These are phyloP conservation scores for Ischnus inquisitorius DNA, from an alignment of 2,888 invertebrate genomes.

Conservation along the genomic window DNA sequence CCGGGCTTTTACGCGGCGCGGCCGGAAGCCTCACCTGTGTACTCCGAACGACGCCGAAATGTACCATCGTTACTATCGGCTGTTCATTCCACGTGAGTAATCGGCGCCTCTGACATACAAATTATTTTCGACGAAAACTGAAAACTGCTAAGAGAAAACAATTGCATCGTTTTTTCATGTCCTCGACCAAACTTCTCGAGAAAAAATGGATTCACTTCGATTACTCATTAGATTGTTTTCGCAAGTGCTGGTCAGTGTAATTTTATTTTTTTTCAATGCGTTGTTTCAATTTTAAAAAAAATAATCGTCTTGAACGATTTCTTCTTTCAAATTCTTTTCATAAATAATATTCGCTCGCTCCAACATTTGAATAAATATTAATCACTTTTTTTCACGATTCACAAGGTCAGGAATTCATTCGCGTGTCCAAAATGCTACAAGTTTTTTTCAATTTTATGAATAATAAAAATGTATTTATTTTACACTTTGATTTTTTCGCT, in stretches of 20 bases:
- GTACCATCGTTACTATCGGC: slow-evolving; percentile 68
- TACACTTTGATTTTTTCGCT: no score
- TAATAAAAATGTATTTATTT: no score
- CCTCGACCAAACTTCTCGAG: no score
- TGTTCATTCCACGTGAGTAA: slow-evolving; percentile 72
- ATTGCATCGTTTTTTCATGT: not conserved
- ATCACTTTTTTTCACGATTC: no score
- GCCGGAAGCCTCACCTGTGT: slow-evolving; percentile 49
- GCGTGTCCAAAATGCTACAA: no score
- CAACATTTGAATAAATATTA: not conserved
- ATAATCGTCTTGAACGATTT: not conserved
- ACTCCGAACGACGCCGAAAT: slow-evolving; percentile 53
- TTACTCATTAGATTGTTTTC: not conserved
- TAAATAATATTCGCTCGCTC: slow-evolving; percentile 6
- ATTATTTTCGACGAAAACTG: no score
- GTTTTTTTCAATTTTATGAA: no score
- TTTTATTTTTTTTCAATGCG: not conserved
- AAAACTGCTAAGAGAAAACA: not conserved
- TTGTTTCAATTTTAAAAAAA: not conserved
- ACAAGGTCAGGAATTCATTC: no score
- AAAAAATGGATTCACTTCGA: not conserved
- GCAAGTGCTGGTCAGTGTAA: no score
- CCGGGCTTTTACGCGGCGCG: slow-evolving; percentile 16
- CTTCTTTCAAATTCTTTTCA: not conserved
- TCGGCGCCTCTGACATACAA: no score